Conservation (phyloP, 2,888 invertebrate genomes). For the Patella depressa region DNA sequence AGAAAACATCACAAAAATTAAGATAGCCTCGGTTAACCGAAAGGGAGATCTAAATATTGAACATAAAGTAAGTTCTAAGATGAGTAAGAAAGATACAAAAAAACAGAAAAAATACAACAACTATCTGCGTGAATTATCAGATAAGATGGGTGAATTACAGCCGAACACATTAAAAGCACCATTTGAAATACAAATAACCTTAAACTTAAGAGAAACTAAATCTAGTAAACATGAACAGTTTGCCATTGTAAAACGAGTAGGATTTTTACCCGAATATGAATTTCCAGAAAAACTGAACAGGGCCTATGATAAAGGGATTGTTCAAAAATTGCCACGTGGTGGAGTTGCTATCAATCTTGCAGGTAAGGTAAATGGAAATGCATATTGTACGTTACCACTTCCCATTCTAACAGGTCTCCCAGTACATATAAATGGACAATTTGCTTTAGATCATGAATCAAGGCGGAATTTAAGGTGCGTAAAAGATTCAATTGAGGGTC, state of each 20-base stretch:
- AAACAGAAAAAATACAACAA: constrained; percentile 24
- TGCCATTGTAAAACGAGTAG: constrained; percentile 54
- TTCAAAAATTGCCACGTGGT: constrained; percentile 34
- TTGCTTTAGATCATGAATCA: constrained; percentile 24
- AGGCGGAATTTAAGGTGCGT: constrained; percentile 15
- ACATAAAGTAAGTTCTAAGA: constrained; percentile 27
- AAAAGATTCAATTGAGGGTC: not conserved
- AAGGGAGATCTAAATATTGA: constrained; percentile 29
- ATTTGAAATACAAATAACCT: constrained; percentile 23
- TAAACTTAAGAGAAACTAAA: constrained; percentile 14
- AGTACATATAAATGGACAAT: constrained; percentile 21
- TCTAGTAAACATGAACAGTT: constrained; percentile 35
- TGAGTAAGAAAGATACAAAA: constrained; percentile 19
- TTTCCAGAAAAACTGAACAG: constrained; percentile 37
- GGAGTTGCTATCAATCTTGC: constrained; percentile 18
- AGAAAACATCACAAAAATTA: constrained; percentile 54
- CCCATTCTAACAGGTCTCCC: constrained; percentile 18
- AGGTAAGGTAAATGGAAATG: not conserved
- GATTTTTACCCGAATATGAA: constrained; percentile 35
- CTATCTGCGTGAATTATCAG: constrained; percentile 9
- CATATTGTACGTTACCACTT: constrained; percentile 21
- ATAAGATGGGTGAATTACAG: constrained; percentile 14
- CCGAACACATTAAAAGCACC: not conserved
- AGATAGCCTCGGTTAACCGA: constrained; percentile 33
- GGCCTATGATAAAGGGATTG: constrained; percentile 39